Base-by-base conservation (phyloP, 2,797 vertebrate genomes). In the Cynodonichthys magdalenae region DNA sequence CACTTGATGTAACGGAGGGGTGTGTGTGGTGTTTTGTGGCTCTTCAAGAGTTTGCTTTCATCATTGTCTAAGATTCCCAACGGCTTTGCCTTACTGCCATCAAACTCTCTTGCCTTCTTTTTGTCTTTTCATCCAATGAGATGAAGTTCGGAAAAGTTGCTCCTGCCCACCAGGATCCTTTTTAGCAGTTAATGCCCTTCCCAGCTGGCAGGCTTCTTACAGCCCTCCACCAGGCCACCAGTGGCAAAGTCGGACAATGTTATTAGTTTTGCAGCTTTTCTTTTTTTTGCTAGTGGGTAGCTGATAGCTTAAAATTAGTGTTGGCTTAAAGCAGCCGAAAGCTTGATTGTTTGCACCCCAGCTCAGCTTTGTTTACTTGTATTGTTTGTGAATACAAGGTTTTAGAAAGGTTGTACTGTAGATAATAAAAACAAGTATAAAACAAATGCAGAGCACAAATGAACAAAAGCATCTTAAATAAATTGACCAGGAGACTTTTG, bases 21-120 rank as follows among this genome's bases (percentile, higher is more conserved):
- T 39, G 87, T 78, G 88, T 83, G 86, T 80, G 86, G 81, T 93
- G 89, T 92, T 92, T 90, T 90, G 86, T 91, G 92, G 87, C 84
- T 91, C 87, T 90, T 90, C 85, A 74, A 83, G 88, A 92, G 89
- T 92, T 91, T 92, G 89, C 92, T 92, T 92, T 92, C 91, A 92
- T 92, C 92, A 92, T 91, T 52, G 79, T 54, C 77, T 79, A 75
- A 81, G 84, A 85, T 89, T 92, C 89, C 90, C 89, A 63, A 77
- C 34, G 87, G 89, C 90, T 90, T 87, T 74, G 82, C 90, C 85
- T 87, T 77, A 66, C 86, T 85, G 83, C 86, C 86, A 87, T 90
- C 86, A 90, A 90, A 87, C 83, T 86, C 81, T 74, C 81, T 84
- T 84, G 78, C 83, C 74, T 85, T 83, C 84, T 84, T 80, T 92